phyloP scores from a whole-genome alignment of 53 echinoderm and acorn worm genomes.

The Pentamera pediparva region DNA sequence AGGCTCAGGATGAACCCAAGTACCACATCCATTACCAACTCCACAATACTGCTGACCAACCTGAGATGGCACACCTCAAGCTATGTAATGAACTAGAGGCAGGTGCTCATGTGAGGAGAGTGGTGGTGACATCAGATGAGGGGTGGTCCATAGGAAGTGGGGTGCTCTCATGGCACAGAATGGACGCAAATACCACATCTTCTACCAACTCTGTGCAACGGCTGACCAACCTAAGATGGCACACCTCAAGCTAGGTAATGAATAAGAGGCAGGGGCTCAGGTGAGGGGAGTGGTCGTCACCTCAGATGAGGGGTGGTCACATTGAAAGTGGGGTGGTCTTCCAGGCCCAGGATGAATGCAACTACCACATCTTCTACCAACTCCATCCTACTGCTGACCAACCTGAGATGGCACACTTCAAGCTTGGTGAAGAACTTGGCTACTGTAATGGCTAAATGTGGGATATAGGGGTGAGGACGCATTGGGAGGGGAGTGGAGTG shows the following conservation, averaged over 20 bases:
- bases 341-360: constrained; percentile 93
- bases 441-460: no score
- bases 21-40: constrained; percentile 99
- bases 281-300: no score
- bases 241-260: constrained; percentile 70
- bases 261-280: not conserved
- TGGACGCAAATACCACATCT: constrained; percentile 97
- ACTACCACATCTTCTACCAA: constrained; percentile 99
- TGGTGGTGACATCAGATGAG: no score
- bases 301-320: no score
- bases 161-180: constrained; percentile 93
- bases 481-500: not conserved
- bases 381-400: constrained; percentile 67
- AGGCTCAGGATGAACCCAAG: constrained; percentile 92
- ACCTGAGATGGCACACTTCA: constrained; percentile 67
- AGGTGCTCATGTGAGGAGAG: not conserved
- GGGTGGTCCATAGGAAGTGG: no score
- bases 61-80: constrained; percentile 66
- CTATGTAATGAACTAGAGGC: constrained; percentile 57
- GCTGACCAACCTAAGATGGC: constrained; percentile 64
- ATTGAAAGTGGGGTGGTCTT: constrained; percentile 96
- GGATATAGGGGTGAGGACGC: no score
- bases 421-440: constrained; percentile 56
- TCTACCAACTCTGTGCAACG: constrained; percentile 94
- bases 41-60: constrained; percentile 61